phyloP scores from a whole-genome alignment of 1,140 invertebrate species.

The Eumeta japonica region DNA sequence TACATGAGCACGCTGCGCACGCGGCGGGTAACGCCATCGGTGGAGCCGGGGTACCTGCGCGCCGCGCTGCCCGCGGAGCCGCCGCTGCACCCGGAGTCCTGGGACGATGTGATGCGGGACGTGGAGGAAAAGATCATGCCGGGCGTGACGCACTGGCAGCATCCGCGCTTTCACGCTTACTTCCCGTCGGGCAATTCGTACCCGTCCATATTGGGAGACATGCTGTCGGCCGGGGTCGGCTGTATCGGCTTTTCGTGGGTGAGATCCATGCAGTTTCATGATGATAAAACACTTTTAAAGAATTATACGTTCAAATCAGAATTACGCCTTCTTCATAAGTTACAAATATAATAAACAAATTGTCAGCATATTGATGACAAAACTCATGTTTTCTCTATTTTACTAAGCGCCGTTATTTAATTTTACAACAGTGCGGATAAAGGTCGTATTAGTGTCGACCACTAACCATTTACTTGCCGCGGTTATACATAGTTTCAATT shows the following conservation, averaged over 20 bases:
- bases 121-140: constrained; percentile 97
- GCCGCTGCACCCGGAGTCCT: constrained; percentile 83
- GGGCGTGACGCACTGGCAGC: constrained; percentile 98
- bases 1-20: constrained; percentile 86
- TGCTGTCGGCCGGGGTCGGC: constrained; percentile 93
- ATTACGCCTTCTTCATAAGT: no score
- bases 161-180: constrained; percentile 98
- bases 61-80: constrained; percentile 79
- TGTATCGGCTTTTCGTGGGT: constrained; percentile 99
- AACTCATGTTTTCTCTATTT: no score
- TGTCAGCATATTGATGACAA: no score
- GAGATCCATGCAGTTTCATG: no score
- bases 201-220: constrained; percentile 97
- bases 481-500: no score
- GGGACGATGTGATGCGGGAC: constrained; percentile 91
- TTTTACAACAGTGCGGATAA: no score
- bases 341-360: no score
- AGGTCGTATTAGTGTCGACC: no score
- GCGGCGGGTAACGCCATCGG: constrained; percentile 82
- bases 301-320: no score
- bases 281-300: background rate
- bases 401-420: no score
- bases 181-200: constrained; percentile 97
- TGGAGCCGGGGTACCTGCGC: constrained; percentile 90
- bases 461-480: no score